Evolutionary conservation across 2,797 vertebrate species (phyloP).

Genomic region (Bufotes viridis): DNA sequence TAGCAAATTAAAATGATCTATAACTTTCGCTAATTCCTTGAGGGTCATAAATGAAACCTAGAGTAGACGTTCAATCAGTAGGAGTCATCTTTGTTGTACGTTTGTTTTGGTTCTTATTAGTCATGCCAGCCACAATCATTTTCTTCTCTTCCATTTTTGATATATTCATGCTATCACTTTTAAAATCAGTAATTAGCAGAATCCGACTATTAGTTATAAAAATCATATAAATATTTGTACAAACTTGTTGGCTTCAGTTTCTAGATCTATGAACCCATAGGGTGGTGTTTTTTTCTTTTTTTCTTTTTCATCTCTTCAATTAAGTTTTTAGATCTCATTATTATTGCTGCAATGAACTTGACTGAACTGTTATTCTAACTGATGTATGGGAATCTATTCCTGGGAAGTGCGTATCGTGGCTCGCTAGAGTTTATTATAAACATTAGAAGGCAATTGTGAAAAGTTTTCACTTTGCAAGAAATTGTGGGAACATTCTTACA

Average conservation of each 20-base stretch:
- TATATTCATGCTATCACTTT: not conserved
- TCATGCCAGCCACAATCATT: not conserved
- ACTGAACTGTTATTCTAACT: conserved; percentile 51
- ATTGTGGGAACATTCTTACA: conserved; percentile 58
- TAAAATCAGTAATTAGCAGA: conserved; percentile 29
- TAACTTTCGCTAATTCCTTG: not conserved
- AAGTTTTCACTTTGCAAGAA: conserved; percentile 33
- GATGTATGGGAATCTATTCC: conserved; percentile 47
- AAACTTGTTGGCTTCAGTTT: not conserved
- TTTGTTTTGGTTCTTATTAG: not conserved
- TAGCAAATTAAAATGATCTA: too few relatives aligned
- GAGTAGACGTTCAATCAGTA: not conserved
- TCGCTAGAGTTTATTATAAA: conserved; percentile 46
- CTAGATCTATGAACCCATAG: conserved; percentile 5
- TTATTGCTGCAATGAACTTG: conserved; percentile 40
- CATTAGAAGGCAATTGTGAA: conserved; percentile 43
- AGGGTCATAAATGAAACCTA: not conserved
- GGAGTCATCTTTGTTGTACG: not conserved
- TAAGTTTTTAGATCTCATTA: conserved; percentile 31
- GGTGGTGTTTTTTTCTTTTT: not conserved
- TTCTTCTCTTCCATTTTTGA: not conserved
- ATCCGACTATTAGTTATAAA: conserved; percentile 1
- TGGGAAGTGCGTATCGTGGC: conserved; percentile 29
- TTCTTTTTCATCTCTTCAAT: conserved; percentile 9
- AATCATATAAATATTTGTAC: conserved; percentile 27